Conservation (phyloP, 2,113 vertebrate species). For the Antigone vipio region DNA sequence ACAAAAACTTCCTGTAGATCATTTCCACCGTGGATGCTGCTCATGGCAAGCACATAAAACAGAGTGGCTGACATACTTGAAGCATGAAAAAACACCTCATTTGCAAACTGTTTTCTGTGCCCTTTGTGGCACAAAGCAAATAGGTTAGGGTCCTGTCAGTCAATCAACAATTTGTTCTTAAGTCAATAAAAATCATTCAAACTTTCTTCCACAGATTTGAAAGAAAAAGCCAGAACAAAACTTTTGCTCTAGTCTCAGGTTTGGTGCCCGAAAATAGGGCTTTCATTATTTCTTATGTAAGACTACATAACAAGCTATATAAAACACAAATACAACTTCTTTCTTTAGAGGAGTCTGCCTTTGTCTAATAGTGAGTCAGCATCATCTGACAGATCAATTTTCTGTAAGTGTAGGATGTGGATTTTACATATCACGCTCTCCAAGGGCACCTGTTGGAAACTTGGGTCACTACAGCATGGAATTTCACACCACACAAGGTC, state of each 20-base stretch:
- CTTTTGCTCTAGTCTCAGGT: not conserved
- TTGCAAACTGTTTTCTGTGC: not conserved
- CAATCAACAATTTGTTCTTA: not conserved
- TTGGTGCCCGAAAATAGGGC: not conserved
- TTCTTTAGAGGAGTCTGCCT: not conserved
- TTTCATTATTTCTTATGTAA: not conserved
- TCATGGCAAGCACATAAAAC: not conserved
- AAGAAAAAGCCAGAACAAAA: not conserved
- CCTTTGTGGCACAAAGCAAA: not conserved
- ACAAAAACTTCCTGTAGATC: not conserved
- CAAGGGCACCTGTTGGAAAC: conserved; percentile 55
- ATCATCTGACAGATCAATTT: conserved; percentile 51
- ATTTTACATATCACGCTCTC: conserved; percentile 15
- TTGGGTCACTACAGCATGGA: conserved; percentile 12
- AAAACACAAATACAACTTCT: not conserved
- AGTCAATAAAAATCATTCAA: not conserved
- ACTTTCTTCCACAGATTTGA: not conserved
- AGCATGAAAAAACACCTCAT: not conserved
- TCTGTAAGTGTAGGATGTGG: conserved; percentile 21
- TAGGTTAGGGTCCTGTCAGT: not conserved
- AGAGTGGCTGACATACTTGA: not conserved
- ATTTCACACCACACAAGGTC: conserved; percentile 48
- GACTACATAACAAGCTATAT: not conserved
- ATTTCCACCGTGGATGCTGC: not conserved
- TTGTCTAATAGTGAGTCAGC: conserved; percentile 48